Evolutionary conservation across 2,888 invertebrate species (phyloP).

Genomic region (Tholera decimalis): DNA sequence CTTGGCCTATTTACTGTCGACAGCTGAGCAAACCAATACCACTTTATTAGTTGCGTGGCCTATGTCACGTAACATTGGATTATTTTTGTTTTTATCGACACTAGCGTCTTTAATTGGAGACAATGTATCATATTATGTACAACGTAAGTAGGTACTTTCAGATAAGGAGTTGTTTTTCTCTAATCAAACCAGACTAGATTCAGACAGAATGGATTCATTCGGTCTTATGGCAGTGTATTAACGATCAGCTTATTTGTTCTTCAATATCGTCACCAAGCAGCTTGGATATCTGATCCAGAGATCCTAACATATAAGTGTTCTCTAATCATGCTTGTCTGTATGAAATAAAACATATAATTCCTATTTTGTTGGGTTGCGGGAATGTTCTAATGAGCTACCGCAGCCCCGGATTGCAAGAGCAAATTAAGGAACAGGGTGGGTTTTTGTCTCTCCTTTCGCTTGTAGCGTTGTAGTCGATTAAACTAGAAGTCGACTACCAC

Average conservation of each 20-base stretch:
- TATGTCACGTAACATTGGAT: constrained; percentile 39
- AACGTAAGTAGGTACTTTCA: too few relatives aligned
- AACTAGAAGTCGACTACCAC: too few relatives aligned
- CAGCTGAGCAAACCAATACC: constrained; percentile 59
- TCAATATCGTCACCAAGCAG: not conserved
- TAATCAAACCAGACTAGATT: constrained; percentile 2
- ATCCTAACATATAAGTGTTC: not conserved
- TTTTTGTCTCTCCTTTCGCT: too few relatives aligned
- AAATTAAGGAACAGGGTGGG: too few relatives aligned
- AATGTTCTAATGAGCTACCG: too few relatives aligned
- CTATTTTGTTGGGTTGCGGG: too few relatives aligned
- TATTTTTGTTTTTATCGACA: constrained; percentile 19
- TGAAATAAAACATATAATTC: not conserved
- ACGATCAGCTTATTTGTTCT: too few relatives aligned
- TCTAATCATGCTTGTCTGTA: not conserved
- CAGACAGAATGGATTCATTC: too few relatives aligned
- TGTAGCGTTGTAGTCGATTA: too few relatives aligned
- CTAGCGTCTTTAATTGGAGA: constrained; percentile 9
- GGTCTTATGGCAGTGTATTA: too few relatives aligned
- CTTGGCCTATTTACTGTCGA: constrained; percentile 60
- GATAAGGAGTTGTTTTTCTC: constrained; percentile 21
- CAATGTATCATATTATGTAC: too few relatives aligned
- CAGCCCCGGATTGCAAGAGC: too few relatives aligned
- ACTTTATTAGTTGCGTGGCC: constrained; percentile 39
- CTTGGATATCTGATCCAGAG: not conserved